Conservation (phyloP, 2,888 invertebrate species). For the Rhagophthalmus giganteus region DNA sequence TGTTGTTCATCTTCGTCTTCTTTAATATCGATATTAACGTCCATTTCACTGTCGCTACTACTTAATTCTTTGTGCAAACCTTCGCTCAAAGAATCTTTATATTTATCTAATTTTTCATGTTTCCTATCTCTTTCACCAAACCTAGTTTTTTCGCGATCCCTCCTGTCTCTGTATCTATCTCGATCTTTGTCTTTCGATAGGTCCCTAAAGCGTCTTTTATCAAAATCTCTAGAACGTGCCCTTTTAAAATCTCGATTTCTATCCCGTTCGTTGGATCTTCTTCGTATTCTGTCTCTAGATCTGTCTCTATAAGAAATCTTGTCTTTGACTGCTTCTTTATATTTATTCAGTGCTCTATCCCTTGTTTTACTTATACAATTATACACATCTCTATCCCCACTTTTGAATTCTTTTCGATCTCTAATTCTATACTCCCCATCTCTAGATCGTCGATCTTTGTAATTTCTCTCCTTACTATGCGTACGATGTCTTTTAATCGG, state of each 20-base stretch:
- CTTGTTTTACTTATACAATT: constrained; percentile 17
- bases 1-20: constrained; percentile 90
- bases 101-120: constrained; percentile 61
- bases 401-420: constrained; percentile 21
- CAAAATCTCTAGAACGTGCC: constrained; percentile 46
- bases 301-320: constrained; percentile 44
- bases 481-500: constrained; percentile 24
- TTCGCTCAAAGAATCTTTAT: constrained; percentile 75
- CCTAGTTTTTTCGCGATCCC: constrained; percentile 50
- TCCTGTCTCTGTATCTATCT: constrained; percentile 48
- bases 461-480: constrained; percentile 30
- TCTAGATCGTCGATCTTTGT: constrained; percentile 46
- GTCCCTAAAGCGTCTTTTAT: constrained; percentile 22
- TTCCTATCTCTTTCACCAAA: constrained; percentile 44
- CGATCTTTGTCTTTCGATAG: constrained; percentile 46
- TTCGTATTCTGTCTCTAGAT: constrained; percentile 46
- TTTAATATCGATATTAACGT: constrained; percentile 74
- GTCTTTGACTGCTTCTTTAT: too few relatives aligned
- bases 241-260: constrained; percentile 7
- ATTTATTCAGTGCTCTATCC: constrained; percentile 34
- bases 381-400: constrained; percentile 22
- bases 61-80: constrained; percentile 73
- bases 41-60: constrained; percentile 71
- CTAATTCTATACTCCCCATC: constrained; percentile 50
- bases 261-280: constrained; percentile 24